Conservation (phyloP, 2,888 invertebrate species). For the Unio delphinus region DNA sequence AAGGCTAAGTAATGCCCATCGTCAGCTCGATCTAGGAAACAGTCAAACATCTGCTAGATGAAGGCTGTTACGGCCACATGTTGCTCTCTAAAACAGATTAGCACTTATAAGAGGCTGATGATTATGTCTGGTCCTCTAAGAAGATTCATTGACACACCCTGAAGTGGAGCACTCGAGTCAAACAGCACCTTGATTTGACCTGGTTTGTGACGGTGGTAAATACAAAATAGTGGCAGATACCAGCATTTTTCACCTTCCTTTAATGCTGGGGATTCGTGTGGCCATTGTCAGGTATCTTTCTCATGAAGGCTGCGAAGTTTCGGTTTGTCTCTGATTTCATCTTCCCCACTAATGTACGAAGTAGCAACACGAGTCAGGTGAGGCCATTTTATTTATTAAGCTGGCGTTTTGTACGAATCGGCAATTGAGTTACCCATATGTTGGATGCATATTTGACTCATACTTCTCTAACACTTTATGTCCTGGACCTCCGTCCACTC, state of each 20-base stretch:
- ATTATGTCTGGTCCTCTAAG: background rate
- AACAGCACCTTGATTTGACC: slow-evolving; percentile 2
- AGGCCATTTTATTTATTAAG: background rate
- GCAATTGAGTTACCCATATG: slow-evolving; percentile 19
- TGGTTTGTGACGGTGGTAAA: slow-evolving; percentile 8
- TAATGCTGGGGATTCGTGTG: slow-evolving; percentile 3
- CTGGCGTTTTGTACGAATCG: slow-evolving; percentile 9
- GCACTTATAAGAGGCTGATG: background rate
- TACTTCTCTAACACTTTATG: slow-evolving; percentile 1
- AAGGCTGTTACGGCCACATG: background rate
- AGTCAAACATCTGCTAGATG: background rate
- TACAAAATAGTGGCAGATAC: slow-evolving; percentile 5
- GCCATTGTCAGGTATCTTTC: background rate
- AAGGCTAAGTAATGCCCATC: slow-evolving; percentile 1
- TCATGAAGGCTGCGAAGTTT: slow-evolving; percentile 1
- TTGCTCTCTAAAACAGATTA: background rate
- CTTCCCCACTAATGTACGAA: too few species aligned
- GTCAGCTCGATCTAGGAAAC: background rate
- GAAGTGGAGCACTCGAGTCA: slow-evolving; percentile 1
- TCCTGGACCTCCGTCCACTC: too few species aligned
- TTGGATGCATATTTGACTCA: background rate
- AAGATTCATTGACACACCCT: slow-evolving; percentile 8
- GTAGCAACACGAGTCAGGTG: too few species aligned
- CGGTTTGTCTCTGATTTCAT: too few species aligned
- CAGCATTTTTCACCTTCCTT: slow-evolving; percentile 5